phyloP scores from a whole-genome alignment of 92 coral and sea anemone genomes.

The Paramuricea clavata region DNA sequence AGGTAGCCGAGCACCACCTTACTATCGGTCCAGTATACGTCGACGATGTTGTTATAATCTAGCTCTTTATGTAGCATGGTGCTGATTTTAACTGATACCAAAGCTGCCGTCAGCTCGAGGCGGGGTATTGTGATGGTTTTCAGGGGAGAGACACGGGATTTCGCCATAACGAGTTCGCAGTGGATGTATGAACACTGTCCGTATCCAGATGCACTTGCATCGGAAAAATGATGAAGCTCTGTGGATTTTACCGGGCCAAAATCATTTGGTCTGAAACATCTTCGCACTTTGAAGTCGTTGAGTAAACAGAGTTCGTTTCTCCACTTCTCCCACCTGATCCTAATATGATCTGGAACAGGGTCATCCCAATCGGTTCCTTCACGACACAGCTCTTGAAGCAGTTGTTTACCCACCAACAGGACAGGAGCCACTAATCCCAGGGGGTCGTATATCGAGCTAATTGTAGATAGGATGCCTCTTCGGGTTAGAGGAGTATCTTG shows the following conservation, averaged over 20 bases:
- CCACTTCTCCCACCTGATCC: no score
- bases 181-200: constrained; percentile 15
- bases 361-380: no score
- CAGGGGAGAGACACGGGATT: not conserved
- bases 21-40: no score
- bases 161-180: not conserved
- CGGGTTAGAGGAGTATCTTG: not conserved
- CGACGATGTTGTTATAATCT: no score
- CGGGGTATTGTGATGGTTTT: not conserved
- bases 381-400: no score
- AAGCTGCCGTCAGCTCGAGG: not conserved
- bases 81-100: not conserved
- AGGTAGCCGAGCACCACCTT: not conserved
- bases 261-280: not conserved
- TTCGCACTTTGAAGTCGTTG: not conserved
- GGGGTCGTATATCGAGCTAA: not conserved
- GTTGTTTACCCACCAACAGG: not conserved
- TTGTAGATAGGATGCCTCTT: no score
- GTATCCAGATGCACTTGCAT: not conserved
- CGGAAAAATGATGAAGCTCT: not conserved
- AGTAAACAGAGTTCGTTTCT: no score
- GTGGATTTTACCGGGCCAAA: no score
- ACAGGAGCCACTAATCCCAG: not conserved
- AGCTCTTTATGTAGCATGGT: constrained; percentile 4
- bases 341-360: not conserved